phyloP scores from a whole-genome alignment of 2,888 invertebrate species.

The Meganola albula region DNA sequence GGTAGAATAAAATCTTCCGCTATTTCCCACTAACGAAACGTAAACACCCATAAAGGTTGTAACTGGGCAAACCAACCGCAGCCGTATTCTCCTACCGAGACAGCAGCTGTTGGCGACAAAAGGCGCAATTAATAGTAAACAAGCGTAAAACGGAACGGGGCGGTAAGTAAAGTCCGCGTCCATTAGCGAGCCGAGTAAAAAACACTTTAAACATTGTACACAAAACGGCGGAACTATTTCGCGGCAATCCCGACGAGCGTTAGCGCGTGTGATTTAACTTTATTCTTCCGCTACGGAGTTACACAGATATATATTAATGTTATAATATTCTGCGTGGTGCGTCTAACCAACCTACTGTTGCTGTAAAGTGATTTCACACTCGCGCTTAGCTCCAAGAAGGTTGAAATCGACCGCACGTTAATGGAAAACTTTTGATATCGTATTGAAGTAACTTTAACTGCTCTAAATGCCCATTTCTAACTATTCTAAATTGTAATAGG shows the following conservation, averaged over 20 bases:
- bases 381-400: too few species aligned
- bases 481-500: too few species aligned
- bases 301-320: constrained; percentile 33
- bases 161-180: constrained; percentile 56
- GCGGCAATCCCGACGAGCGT: constrained; percentile 49
- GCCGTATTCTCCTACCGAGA: constrained; percentile 31
- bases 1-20: constrained; percentile 22
- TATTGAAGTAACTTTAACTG: too few species aligned
- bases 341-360: constrained; percentile 24
- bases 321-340: constrained; percentile 26
- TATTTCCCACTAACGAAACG: constrained; percentile 25
- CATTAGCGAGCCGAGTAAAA: constrained; percentile 51
- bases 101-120: constrained; percentile 60
- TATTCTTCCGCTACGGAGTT: constrained; percentile 46
- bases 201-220: constrained; percentile 42
- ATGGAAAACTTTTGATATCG: constrained; percentile 22
- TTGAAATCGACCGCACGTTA: constrained; percentile 15
- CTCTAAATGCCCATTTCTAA: too few species aligned
- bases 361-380: constrained; percentile 26
- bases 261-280: constrained; percentile 60
- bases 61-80: constrained; percentile 33
- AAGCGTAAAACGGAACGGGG: constrained; percentile 48
- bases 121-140: constrained; percentile 70
- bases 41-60: constrained; percentile 38
- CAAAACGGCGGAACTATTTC: constrained; percentile 59